phyloP scores from a whole-genome alignment of 2,113 vertebrate genomes.

The Numenius arquata region DNA sequence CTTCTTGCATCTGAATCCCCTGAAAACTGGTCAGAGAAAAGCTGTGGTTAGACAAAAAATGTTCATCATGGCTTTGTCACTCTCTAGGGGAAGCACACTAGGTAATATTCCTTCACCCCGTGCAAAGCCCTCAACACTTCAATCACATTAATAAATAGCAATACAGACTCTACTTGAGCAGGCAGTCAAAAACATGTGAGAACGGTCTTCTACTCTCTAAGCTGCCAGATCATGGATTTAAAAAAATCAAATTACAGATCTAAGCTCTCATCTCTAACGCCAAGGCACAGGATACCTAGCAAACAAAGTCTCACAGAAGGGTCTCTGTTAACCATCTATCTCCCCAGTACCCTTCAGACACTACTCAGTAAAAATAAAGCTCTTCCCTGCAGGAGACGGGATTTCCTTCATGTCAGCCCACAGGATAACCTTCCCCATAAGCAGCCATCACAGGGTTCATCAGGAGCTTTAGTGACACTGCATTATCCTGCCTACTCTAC shows the following conservation, averaged over 20 bases:
- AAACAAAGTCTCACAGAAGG: neutral
- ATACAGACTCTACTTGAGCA: neutral
- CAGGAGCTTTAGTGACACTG: neutral
- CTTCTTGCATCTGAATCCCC: constrained; percentile 47
- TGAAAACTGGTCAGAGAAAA: constrained; percentile 52
- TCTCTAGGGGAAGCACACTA: neutral
- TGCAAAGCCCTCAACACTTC: neutral
- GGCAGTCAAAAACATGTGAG: neutral
- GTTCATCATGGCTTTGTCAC: neutral
- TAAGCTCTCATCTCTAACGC: neutral
- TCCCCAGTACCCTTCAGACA: neutral
- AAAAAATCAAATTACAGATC: neutral
- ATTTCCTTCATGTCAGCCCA: neutral
- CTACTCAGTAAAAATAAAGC: neutral
- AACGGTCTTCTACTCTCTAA: neutral
- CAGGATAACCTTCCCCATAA: neutral
- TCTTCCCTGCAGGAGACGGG: rapidly evolving
- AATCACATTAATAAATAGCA: neutral
- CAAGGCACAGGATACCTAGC: neutral
- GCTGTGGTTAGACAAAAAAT: neutral
- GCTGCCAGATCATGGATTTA: neutral
- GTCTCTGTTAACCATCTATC: neutral
- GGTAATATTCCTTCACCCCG: neutral
- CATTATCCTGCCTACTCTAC: neutral
- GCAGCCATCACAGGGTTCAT: neutral